phyloP scores from a whole-genome alignment of 1,140 invertebrate species.

The Drosophila nasuta region DNA sequence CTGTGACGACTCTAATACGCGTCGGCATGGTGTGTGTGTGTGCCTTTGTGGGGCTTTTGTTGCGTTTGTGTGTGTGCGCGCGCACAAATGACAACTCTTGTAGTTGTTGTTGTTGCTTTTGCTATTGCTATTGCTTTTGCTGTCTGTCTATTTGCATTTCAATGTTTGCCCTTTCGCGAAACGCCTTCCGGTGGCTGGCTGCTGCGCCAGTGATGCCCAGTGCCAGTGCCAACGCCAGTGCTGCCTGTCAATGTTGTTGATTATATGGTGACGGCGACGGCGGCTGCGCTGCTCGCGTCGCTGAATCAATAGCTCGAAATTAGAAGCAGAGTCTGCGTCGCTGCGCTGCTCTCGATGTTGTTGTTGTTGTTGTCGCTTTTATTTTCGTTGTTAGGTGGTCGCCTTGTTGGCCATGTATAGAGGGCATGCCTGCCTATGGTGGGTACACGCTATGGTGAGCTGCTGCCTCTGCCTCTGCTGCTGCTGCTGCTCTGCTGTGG shows the following conservation, averaged over 20 bases:
- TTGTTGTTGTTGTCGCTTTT: slow-evolving; percentile 17
- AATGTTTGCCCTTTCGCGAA: slow-evolving; percentile 72
- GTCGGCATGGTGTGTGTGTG: neutral
- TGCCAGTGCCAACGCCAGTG: neutral
- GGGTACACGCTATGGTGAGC: no score
- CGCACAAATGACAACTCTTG: slow-evolving; percentile 43
- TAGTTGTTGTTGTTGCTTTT: slow-evolving; percentile 39
- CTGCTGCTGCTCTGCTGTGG: no score
- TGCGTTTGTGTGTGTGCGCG: slow-evolving; percentile 51
- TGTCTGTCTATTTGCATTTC: slow-evolving; percentile 53
- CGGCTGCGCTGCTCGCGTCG: slow-evolving; percentile 20
- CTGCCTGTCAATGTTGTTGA: slow-evolving; percentile 53
- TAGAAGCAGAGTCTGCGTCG: slow-evolving; percentile 45
- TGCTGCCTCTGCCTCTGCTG: no score
- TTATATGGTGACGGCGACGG: slow-evolving; percentile 41
- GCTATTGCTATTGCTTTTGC: slow-evolving; percentile 25
- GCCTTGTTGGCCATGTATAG: slow-evolving; percentile 34
- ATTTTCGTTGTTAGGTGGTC: slow-evolving; percentile 47
- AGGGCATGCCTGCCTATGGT: slow-evolving; percentile 10
- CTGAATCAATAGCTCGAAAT: slow-evolving; percentile 72
- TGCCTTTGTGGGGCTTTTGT: slow-evolving; percentile 2
- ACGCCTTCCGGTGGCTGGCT: slow-evolving; percentile 62
- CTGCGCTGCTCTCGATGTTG: slow-evolving; percentile 5
- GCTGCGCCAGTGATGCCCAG: slow-evolving; percentile 11
- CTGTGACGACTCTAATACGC: neutral